Evolutionary conservation across 2,888 invertebrate species (phyloP).

Genomic region (Acleris laterana): DNA sequence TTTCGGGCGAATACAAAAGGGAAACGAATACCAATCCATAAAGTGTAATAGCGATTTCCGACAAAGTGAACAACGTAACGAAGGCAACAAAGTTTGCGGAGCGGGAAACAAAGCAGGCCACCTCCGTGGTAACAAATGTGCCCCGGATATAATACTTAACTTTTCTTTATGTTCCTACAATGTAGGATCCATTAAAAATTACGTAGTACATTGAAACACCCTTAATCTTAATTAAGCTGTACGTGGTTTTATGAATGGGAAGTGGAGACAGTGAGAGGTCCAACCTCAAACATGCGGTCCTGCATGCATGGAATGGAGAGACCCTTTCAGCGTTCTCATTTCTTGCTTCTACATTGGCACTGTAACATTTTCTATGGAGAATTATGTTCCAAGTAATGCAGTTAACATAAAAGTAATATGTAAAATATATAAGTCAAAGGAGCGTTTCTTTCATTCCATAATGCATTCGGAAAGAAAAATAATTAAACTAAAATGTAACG

Average conservation of each 20-base stretch:
- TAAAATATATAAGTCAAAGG: not conserved
- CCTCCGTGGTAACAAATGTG: constrained; percentile 61
- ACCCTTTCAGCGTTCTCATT: not conserved
- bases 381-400: too few relatives aligned
- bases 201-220: constrained; percentile 44
- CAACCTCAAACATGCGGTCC: not conserved
- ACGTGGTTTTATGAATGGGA: constrained; percentile 6
- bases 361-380: too few relatives aligned
- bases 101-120: constrained; percentile 68
- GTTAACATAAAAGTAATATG: not conserved
- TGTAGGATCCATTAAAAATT: constrained; percentile 55
- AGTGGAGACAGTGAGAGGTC: not conserved
- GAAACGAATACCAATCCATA: constrained; percentile 63
- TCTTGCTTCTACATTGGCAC: not conserved
- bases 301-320: not conserved
- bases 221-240: constrained; percentile 3
- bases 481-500: constrained; percentile 7
- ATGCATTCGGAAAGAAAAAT: not conserved
- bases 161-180: constrained; percentile 41
- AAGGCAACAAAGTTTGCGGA: constrained; percentile 63
- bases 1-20: constrained; percentile 52
- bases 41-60: constrained; percentile 59
- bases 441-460: not conserved
- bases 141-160: constrained; percentile 46
- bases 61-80: constrained; percentile 62